Evolutionary conservation across 2,113 vertebrate species (phyloP).

Genomic region (Grus americana): DNA sequence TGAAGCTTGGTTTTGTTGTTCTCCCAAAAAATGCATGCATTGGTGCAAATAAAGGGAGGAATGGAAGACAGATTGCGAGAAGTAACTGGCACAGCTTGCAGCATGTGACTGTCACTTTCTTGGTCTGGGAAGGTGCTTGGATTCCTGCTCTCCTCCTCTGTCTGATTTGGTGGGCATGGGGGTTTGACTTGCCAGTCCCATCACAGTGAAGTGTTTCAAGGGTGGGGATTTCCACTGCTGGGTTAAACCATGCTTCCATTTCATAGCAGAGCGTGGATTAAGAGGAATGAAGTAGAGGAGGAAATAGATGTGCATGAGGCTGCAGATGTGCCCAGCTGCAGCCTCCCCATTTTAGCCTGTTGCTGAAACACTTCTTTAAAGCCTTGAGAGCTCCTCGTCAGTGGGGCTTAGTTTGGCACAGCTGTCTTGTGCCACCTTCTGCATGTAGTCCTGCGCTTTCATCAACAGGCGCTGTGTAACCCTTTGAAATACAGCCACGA

Average conservation of each 20-base stretch:
- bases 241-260: not conserved
- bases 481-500: not conserved
- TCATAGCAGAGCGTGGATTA: not conserved
- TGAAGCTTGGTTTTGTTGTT: not conserved
- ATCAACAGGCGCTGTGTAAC: fast-evolving
- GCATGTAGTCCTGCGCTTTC: not conserved
- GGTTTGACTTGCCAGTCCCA: not conserved
- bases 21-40: not conserved
- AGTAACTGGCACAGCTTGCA: not conserved
- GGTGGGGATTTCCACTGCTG: not conserved
- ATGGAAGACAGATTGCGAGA: not conserved
- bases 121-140: not conserved
- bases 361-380: not conserved
- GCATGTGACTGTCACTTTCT: not conserved
- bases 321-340: not conserved
- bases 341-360: not conserved
- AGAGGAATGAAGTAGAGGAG: not conserved
- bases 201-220: not conserved
- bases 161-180: not conserved
- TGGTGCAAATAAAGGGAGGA: not conserved
- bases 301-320: not conserved
- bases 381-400: not conserved
- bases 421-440: not conserved
- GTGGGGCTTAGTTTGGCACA: not conserved
- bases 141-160: not conserved